phyloP scores from a whole-genome alignment of 2,113 vertebrate species.

The Pluvianellus socialis region DNA sequence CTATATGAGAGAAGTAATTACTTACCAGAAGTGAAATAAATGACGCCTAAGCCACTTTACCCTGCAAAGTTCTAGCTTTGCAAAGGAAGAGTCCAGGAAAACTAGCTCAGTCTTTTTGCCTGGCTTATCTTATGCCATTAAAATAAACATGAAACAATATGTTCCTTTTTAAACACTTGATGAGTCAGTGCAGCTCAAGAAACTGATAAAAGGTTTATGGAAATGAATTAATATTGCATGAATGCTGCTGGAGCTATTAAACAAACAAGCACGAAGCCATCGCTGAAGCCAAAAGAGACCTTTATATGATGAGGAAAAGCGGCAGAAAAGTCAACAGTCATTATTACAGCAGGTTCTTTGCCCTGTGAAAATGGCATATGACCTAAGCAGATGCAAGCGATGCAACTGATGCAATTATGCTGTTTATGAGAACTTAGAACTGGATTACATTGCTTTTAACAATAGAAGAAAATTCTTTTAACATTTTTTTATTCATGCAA shows the following conservation, averaged over 20 bases:
- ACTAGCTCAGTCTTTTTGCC: background rate
- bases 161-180: constrained; percentile 42
- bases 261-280: constrained; percentile 30
- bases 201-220: constrained; percentile 53
- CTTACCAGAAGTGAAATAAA: background rate
- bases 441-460: background rate
- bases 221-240: constrained; percentile 62
- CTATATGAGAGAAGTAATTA: background rate
- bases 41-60: background rate
- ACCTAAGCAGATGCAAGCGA: background rate
- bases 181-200: constrained; percentile 47
- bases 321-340: constrained; percentile 12
- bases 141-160: constrained; percentile 39
- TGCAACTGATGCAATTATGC: background rate
- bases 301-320: background rate
- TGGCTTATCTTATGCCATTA: background rate
- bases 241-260: constrained; percentile 40
- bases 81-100: background rate
- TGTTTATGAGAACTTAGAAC: background rate
- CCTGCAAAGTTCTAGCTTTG: background rate
- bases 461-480: background rate
- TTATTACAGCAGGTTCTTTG: background rate
- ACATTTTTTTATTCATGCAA: background rate
- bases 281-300: background rate
- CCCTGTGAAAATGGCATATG: background rate